Evolutionary conservation across 2,888 invertebrate genomes (phyloP).

Genomic region (Ornithoptera priamus): DNA sequence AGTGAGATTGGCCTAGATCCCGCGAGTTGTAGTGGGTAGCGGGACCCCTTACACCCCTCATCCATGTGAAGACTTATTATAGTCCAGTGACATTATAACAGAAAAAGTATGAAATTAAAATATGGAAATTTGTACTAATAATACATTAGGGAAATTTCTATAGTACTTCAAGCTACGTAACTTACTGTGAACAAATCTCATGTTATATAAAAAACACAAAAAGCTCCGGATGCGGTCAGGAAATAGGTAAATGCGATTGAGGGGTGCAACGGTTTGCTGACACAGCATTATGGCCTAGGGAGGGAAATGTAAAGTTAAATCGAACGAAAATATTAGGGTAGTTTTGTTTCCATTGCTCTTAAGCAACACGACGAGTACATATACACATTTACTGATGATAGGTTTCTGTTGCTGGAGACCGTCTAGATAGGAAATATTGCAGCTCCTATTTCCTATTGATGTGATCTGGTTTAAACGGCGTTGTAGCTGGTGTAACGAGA

Average conservation of each 20-base stretch:
- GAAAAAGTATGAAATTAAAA: no score
- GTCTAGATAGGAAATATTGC: no score
- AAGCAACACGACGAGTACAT: neutral
- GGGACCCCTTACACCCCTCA: no score
- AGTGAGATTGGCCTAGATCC: no score
- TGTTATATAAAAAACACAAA: conserved; percentile 32
- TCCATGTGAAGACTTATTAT: no score
- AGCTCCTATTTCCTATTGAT: no score
- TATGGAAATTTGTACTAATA: no score
- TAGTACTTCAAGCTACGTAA: neutral
- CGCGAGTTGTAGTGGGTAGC: no score
- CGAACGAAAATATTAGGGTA: neutral
- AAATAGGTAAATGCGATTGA: conserved; percentile 43
- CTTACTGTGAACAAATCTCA: conserved; percentile 26
- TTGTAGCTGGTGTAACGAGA: no score
- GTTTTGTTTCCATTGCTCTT: neutral
- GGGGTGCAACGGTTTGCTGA: conserved; percentile 44
- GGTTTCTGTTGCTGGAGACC: no score
- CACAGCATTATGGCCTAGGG: conserved; percentile 36
- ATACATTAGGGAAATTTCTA: neutral
- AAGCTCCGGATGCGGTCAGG: conserved; percentile 45
- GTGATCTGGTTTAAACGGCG: no score
- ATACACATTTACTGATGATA: neutral
- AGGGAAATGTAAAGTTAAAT: neutral
- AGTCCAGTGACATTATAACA: no score